A percentile compares a stretch with the other conserved stretches of the same genome.
Conservation (phyloP, 1,140 invertebrate species). For the Calliphora vicina region DNA sequence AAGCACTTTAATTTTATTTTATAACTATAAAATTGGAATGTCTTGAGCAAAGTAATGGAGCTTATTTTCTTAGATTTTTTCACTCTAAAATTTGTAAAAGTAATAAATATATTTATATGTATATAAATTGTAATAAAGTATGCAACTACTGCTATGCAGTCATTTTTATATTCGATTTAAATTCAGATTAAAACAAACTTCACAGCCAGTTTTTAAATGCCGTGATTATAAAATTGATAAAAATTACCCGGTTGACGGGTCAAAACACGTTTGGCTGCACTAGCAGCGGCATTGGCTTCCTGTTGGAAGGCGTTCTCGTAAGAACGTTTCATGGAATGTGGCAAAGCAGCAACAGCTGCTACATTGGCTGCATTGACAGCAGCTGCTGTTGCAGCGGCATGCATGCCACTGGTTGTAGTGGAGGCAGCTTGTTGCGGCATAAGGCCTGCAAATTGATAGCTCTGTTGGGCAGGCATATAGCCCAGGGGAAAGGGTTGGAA, state of each 20-base stretch:
- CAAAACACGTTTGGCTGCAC: slow-evolving; percentile 54
- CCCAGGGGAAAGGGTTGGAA: slow-evolving; percentile 57
- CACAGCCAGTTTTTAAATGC: slow-evolving; percentile 45
- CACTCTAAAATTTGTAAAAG: no score
- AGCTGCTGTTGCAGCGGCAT: slow-evolving; percentile 31
- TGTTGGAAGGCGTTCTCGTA: slow-evolving; percentile 62
- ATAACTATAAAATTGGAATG: slow-evolving; percentile 11
- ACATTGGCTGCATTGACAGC: slow-evolving; percentile 27
- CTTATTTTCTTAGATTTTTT: not conserved
- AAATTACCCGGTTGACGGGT: slow-evolving; percentile 48
- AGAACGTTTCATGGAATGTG: slow-evolving; percentile 56
- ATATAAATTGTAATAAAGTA: not conserved
- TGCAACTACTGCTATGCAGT: slow-evolving; percentile 11
- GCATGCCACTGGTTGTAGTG: not conserved
- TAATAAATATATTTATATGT: no score
- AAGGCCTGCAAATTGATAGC: slow-evolving; percentile 45
- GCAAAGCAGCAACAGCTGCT: slow-evolving; percentile 41
- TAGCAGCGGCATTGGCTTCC: slow-evolving; percentile 51
- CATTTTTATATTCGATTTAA: not conserved
- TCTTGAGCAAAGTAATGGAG: slow-evolving; percentile 25
- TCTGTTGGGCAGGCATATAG: slow-evolving; percentile 48
- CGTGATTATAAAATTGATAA: slow-evolving; percentile 58
- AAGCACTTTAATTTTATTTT: slow-evolving; percentile 17
- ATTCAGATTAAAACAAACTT: not conserved
- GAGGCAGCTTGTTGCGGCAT: not conserved